Evolutionary conservation across 2,888 invertebrate genomes (phyloP).

Genomic region (Seira musarum): DNA sequence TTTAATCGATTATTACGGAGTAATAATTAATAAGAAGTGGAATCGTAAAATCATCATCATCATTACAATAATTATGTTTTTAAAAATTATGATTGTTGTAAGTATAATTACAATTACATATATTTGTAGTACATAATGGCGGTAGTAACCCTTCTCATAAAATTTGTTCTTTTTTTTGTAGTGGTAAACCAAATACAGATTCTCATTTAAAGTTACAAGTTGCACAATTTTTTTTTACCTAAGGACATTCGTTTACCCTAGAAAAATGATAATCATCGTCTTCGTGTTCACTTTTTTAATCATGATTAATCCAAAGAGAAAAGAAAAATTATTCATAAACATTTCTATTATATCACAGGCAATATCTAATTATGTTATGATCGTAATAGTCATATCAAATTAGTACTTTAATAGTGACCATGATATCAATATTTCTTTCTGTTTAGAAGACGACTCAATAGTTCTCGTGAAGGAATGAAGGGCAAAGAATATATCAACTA

Average conservation of each 20-base stretch:
- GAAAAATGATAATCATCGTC: conserved; percentile 31
- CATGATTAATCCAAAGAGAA: no score
- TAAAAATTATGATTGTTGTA: conserved; percentile 11
- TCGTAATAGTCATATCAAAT: no score
- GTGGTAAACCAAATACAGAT: conserved; percentile 50
- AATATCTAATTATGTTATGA: conserved; percentile 47
- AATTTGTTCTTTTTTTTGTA: conserved; percentile 19
- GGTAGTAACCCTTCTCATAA: conserved; percentile 16
- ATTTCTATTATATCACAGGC: conserved; percentile 57
- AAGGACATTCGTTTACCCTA: conserved; percentile 4
- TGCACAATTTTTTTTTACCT: not conserved
- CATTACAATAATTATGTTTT: conserved; percentile 17
- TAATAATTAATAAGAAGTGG: conserved; percentile 48
- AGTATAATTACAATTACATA: no score
- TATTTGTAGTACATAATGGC: conserved; percentile 18
- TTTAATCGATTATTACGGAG: conserved; percentile 4
- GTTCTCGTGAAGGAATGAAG: no score
- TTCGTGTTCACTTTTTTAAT: no score
- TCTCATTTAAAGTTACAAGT: conserved; percentile 6
- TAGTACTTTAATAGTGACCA: no score
- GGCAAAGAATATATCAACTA: no score
- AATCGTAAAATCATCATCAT: conserved; percentile 53
- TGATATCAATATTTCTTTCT: no score
- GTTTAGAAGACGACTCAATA: no score
- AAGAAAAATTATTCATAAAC: no score